Evolutionary conservation across 2,888 invertebrate species (phyloP), one percentile per base, ranked within the genome.

Genomic region (Hirtodrosophila duncani): DNA sequence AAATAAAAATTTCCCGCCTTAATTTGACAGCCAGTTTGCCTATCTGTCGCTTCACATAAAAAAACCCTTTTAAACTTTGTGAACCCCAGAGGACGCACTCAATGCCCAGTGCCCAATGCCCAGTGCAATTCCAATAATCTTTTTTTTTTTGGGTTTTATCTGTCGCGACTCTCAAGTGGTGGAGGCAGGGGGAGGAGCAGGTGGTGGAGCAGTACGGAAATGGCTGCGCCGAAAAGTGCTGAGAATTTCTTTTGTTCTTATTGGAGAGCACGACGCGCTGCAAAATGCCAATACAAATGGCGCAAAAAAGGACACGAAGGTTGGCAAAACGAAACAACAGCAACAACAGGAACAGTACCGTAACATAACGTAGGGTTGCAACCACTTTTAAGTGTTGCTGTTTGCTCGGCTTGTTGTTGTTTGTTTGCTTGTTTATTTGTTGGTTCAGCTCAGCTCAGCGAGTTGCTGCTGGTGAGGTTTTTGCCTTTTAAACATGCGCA

Each of bases 241-340:
- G 70, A 33, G 59, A 70, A 55, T 77, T 58, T 31, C 75, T 81
- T 81, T 81, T 77, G 81, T 77, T 77, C 81, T 79, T 81, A 77
- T 77, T 77, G 75, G 75, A 77, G 75, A n/a, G n/a, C n/a, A n/a
- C n/a, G 81, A 79, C 81, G 71, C 70, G 56, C 80, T 59, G 50
- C 59, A 38, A 79, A 77, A 81, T 81, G 72, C 81, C 80, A 77
- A 81, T 81, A 81, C 75, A 81, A 81, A 74, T 81, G 81, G 81
- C 75, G 81, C 58, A 74, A 78, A 81, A 78, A 81, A 68, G 63
- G 52, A 67, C 74, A 52, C 56, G 56, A 36, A 36, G 48, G 7
- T 7, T 29, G 36, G 30, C 30, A 41, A 44, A 27, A 26, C 11
- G 10, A 45, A 33, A 10, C n/a, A 42, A 21, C 8, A 26, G 21